Evolutionary conservation across 2,888 invertebrate genomes (phyloP).

Genomic region (Seira sanloemensis): DNA sequence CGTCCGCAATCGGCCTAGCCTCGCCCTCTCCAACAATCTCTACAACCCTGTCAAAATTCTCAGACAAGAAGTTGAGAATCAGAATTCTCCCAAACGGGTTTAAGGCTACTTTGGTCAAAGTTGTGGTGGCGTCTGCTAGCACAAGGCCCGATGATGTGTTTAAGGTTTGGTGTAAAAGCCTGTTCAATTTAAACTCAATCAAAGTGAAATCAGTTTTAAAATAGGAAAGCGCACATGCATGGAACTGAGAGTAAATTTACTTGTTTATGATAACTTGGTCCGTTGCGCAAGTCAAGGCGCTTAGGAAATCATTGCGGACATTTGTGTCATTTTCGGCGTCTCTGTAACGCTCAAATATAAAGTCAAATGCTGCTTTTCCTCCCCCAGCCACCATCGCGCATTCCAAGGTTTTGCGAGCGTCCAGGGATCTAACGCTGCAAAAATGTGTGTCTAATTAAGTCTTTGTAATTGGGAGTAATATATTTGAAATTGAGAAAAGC

Average conservation of each 20-base stretch:
- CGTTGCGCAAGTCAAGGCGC: conserved; percentile 51
- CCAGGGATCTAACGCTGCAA: conserved; percentile 37
- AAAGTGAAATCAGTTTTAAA: too few relatives aligned
- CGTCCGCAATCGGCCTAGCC: conserved; percentile 30
- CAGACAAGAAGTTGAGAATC: conserved; percentile 34
- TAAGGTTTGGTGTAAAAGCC: conserved; percentile 43
- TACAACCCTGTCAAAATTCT: conserved; percentile 32
- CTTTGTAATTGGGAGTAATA: too few relatives aligned
- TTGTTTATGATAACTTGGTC: conserved; percentile 20
- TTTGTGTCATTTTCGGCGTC: conserved; percentile 6
- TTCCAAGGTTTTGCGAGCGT: conserved; percentile 40
- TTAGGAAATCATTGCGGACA: conserved; percentile 19
- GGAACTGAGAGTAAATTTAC: conserved; percentile 39
- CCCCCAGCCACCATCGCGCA: conserved; percentile 59
- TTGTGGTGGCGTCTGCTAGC: not conserved
- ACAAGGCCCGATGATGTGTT: conserved; percentile 14
- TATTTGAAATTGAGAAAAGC: too few relatives aligned
- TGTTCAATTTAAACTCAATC: too few relatives aligned
- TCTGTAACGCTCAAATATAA: conserved; percentile 40
- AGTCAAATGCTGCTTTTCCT: conserved; percentile 35
- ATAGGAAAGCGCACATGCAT: too few relatives aligned
- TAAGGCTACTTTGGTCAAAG: conserved; percentile 3
- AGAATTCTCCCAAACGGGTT: conserved; percentile 26
- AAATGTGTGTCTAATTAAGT: too few relatives aligned
- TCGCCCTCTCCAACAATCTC: conserved; percentile 24